Evolutionary conservation across 1,140 invertebrate genomes (phyloP).

Genomic region (Mycetomoellerius zeteki): DNA sequence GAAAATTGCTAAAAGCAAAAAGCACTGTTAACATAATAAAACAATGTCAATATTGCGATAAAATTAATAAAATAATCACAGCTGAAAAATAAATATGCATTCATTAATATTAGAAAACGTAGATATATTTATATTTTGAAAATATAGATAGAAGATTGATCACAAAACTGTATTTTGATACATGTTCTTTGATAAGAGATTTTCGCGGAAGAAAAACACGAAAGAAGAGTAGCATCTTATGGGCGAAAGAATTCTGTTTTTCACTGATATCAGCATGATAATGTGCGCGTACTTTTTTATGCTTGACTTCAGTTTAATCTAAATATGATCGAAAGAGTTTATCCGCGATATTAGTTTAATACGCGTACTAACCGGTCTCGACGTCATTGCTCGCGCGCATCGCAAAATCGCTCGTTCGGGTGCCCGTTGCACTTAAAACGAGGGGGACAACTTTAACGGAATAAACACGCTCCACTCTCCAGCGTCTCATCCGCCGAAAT

Average conservation of each 20-base stretch:
- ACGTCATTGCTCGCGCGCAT: slow-evolving; percentile 16
- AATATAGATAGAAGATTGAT: background rate
- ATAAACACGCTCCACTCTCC: slow-evolving; percentile 55
- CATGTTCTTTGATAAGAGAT: background rate
- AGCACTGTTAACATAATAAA: background rate
- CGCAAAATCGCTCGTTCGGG: slow-evolving; percentile 27
- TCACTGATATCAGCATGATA: background rate
- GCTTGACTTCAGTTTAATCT: background rate
- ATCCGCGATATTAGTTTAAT: slow-evolving; percentile 44
- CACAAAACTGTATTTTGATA: background rate
- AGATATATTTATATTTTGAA: background rate
- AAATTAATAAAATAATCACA: background rate
- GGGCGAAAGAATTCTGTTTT: slow-evolving; percentile 7
- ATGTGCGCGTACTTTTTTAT: background rate
- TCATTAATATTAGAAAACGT: background rate
- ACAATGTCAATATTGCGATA: background rate
- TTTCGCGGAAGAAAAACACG: background rate
- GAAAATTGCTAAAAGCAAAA: background rate
- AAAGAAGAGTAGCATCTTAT: background rate
- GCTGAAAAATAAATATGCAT: background rate
- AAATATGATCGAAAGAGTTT: slow-evolving; percentile 28
- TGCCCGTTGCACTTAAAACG: slow-evolving; percentile 1
- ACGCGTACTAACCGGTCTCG: slow-evolving; percentile 3
- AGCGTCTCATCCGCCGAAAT: slow-evolving; percentile 83
- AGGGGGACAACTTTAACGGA: slow-evolving; percentile 59